Conservation (phyloP, 2,888 invertebrate genomes). For the Cyclophora punctaria region DNA sequence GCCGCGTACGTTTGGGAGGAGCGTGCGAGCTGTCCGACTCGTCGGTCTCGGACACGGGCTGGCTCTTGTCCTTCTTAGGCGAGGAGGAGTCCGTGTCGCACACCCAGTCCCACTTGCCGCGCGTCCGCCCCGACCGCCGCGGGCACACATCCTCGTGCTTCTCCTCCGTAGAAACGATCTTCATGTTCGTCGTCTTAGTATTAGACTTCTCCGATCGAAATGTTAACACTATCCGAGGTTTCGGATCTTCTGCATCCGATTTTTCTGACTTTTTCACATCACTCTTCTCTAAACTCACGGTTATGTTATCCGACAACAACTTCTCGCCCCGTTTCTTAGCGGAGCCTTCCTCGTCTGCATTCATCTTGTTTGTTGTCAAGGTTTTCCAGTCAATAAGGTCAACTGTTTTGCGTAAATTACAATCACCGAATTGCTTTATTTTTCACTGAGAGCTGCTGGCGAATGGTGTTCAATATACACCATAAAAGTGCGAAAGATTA, state of each 20-base stretch:
- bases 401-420: constrained; percentile 13
- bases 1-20: constrained; percentile 77
- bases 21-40: constrained; percentile 50
- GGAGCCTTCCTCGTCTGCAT: constrained; percentile 43
- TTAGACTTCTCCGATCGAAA: constrained; percentile 77
- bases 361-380: constrained; percentile 55
- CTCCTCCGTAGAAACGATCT: constrained; percentile 64
- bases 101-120: constrained; percentile 57
- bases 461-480: too few relatives aligned
- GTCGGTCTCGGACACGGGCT: constrained; percentile 53
- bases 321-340: constrained; percentile 50
- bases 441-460: too few relatives aligned
- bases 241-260: constrained; percentile 53
- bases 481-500: too few relatives aligned
- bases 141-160: constrained; percentile 56
- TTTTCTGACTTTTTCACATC: constrained; percentile 46
- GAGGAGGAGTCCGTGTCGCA: constrained; percentile 45
- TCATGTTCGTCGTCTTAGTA: constrained; percentile 68
- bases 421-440: background rate
- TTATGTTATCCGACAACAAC: constrained; percentile 34
- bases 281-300: constrained; percentile 38
- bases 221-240: constrained; percentile 77
- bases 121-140: constrained; percentile 48
- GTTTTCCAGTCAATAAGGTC: constrained; percentile 27
- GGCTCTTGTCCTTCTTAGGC: constrained; percentile 44